Base-by-base conservation (phyloP, 1,140 invertebrate species). In the Musca vetustissima region DNA sequence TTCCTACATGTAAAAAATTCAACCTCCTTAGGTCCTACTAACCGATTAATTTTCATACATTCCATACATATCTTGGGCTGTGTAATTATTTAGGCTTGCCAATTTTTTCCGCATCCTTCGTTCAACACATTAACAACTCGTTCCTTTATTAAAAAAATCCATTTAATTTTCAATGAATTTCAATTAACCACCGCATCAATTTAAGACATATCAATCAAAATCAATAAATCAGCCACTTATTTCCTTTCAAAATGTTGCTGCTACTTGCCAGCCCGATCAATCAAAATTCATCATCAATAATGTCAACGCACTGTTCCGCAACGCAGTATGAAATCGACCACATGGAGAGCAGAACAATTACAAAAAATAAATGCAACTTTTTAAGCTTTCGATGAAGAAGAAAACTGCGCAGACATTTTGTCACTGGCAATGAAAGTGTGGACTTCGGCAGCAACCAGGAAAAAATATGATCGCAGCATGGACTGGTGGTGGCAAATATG, bases 131-230 rank as follows among this genome's bases (percentile, higher is more conserved):
- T n/a, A n/a, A n/a, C n/a, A n/a, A n/a, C n/a, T n/a, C n/a, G n/a
- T n/a, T n/a, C n/a, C n/a, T n/a, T n/a, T 4, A 28, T 28, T 28
- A 28, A 28, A 28, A 28, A 28, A 28, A 28, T 28, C 28, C 3
- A 4, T 28, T 52, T 6, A 19, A 19, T 52, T 19, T 6, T 9
- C 49, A 52, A 52, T 52, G 17, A 11, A 52, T 19, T 21, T 21
- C 49, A 22, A 52, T 21, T 22, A 52, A 52, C 17, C 21, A 52
- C 17, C 21, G 17, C 49, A 52, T 4, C 49, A 19, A 52, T 52
- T 52, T 52, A 19, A 52, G 49, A 19, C 49, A 52, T 22, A 52
- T 52, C 49, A 52, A 52, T 52, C 49, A 52, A 52, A 52, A 52
- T 52, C 49, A 52, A 52, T 52, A 52, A 52, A 52, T 52, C n/a